Evolutionary conservation across 2,797 vertebrate genomes (phyloP).

Genomic region (Gobionotothen gibberifrons): DNA sequence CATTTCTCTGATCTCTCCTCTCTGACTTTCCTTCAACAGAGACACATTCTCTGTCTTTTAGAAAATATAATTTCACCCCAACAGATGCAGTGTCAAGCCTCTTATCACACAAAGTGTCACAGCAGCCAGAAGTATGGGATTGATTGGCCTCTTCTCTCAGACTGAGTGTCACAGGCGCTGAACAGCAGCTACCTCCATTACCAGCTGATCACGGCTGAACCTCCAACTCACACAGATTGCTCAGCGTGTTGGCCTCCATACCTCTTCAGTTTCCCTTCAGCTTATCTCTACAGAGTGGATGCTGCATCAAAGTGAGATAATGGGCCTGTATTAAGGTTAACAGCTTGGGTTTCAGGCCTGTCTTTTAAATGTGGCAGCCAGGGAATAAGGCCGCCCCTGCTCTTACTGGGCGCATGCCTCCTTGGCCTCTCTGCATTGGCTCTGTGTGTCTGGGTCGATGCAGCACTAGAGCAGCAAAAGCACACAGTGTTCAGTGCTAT

Average conservation of each 20-base stretch:
- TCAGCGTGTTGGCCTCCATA: slow-evolving; percentile 25
- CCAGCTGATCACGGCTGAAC: slow-evolving; percentile 38
- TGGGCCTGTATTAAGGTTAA: slow-evolving; percentile 9
- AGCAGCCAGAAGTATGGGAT: slow-evolving; percentile 12
- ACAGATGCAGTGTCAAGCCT: slow-evolving; percentile 6
- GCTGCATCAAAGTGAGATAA: slow-evolving; percentile 11
- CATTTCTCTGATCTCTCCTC: slow-evolving; percentile 25
- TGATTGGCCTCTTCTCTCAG: slow-evolving; percentile 37
- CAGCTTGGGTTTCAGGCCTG: slow-evolving; percentile 23
- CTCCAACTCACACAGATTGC: slow-evolving; percentile 31
- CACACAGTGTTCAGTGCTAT: slow-evolving; percentile 62
- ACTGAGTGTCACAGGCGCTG: slow-evolving; percentile 18
- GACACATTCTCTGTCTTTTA: slow-evolving; percentile 26
- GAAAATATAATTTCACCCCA: not conserved
- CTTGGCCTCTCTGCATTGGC: slow-evolving; percentile 27
- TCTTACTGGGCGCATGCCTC: slow-evolving; percentile 26
- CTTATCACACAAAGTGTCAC: slow-evolving; percentile 27
- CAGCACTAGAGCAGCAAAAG: slow-evolving; percentile 35
- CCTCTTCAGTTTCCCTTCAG: slow-evolving; percentile 33
- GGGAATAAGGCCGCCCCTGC: slow-evolving; percentile 40
- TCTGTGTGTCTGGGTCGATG: slow-evolving; percentile 63
- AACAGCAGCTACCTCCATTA: slow-evolving; percentile 42
- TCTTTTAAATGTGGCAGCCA: slow-evolving; percentile 32
- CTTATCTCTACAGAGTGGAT: slow-evolving; percentile 23
- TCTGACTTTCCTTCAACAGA: slow-evolving; percentile 25